phyloP scores from a whole-genome alignment of 2,888 invertebrate species.

The Notodonta dromedarius region DNA sequence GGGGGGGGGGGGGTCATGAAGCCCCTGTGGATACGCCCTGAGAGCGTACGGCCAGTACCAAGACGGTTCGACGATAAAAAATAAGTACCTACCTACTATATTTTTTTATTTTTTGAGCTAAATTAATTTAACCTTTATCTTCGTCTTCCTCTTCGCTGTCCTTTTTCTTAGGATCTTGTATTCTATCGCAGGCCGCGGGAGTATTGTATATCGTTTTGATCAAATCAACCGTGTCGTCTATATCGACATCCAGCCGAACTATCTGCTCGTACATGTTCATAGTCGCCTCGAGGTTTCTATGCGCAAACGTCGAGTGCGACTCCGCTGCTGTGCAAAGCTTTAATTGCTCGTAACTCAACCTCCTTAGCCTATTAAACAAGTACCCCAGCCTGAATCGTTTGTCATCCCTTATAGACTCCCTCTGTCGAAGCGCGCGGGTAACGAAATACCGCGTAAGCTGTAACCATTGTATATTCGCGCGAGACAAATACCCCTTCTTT shows the following conservation, averaged over 20 bases:
- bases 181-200: slow-evolving; percentile 6
- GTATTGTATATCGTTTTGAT: slow-evolving; percentile 23
- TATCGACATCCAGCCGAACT: slow-evolving; percentile 46
- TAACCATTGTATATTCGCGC: slow-evolving; percentile 35
- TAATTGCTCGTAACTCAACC: slow-evolving; percentile 43
- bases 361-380: slow-evolving; percentile 51
- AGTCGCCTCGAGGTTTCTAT: neutral
- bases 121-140: too few species aligned
- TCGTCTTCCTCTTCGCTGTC: too few species aligned
- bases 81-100: too few species aligned
- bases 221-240: slow-evolving; percentile 9
- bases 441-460: slow-evolving; percentile 49
- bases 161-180: too few species aligned
- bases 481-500: slow-evolving; percentile 8
- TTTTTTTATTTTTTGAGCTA: too few species aligned
- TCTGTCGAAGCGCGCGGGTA: slow-evolving; percentile 37
- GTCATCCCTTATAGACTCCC: slow-evolving; percentile 29
- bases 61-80: too few species aligned
- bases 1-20: too few species aligned
- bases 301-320: rapidly evolving
- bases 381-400: slow-evolving; percentile 55
- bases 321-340: slow-evolving; percentile 29
- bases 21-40: too few species aligned
- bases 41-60: too few species aligned
- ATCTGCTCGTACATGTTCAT: slow-evolving; percentile 45